Evolutionary conservation across 2,888 invertebrate species (phyloP).

Genomic region (Pseudanteris insignis): DNA sequence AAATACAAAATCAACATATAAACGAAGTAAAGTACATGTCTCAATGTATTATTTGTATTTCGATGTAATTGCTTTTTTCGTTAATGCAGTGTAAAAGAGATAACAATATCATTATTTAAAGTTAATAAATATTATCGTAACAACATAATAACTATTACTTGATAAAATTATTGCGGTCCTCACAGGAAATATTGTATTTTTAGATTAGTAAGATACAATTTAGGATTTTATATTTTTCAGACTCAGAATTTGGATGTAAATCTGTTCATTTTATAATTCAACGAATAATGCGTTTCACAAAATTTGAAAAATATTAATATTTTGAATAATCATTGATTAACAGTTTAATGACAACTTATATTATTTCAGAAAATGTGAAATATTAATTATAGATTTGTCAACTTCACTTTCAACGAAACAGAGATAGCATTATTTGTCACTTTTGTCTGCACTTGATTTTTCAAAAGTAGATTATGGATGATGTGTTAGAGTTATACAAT

Average conservation of each 20-base stretch:
- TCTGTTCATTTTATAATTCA: conserved; percentile 31
- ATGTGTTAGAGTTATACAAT: conserved; percentile 37
- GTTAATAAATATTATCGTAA: conserved; percentile 40
- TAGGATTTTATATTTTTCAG: conserved; percentile 63
- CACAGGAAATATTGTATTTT: conserved; percentile 58
- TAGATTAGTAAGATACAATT: conserved; percentile 57
- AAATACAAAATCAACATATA: conserved; percentile 48
- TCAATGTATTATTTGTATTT: conserved; percentile 59
- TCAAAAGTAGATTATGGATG: conserved; percentile 34
- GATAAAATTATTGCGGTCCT: conserved; percentile 41
- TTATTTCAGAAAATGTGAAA: no score
- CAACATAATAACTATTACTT: conserved; percentile 33
- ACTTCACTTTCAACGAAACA: no score
- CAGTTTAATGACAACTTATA: no score
- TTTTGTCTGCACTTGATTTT: conserved; percentile 33
- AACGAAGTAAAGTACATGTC: conserved; percentile 48
- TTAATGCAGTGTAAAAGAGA: conserved; percentile 49
- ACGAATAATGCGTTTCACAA: conserved; percentile 1
- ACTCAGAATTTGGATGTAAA: conserved; percentile 36
- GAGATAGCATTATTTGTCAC: conserved; percentile 23
- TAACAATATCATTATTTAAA: conserved; percentile 34
- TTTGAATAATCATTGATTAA: not conserved
- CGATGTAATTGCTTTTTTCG: conserved; percentile 56
- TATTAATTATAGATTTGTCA: no score
- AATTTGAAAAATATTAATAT: not conserved